These are phyloP conservation scores for Rhinopomastus cyanomelas DNA, from an alignment of 2,113 vertebrate species.

Conservation along the genomic window DNA sequence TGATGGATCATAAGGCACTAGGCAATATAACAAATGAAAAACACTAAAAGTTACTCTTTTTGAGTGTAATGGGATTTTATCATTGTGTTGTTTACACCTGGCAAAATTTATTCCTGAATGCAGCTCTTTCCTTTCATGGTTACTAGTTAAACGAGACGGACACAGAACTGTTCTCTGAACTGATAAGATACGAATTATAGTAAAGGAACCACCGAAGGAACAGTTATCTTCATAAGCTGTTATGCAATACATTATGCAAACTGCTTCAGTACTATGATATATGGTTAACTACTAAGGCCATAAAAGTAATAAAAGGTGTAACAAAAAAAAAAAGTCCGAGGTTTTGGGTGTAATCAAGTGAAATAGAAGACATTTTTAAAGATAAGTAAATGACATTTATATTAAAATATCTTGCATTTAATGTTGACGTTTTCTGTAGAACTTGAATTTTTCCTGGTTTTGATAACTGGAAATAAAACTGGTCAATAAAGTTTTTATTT, in stretches of 20 bases:
- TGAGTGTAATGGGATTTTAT: not conserved
- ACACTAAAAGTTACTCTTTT: not conserved
- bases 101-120: not conserved
- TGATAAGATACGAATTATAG: not conserved
- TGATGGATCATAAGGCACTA: not conserved
- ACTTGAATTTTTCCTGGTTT: not conserved
- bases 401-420: not conserved
- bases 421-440: not conserved
- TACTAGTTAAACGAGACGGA: not conserved
- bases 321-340: not conserved
- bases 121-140: not conserved
- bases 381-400: not conserved
- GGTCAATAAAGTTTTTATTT: not conserved
- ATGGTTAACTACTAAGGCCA: not conserved
- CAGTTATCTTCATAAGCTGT: not conserved
- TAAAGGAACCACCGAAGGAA: not conserved
- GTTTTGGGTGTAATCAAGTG: not conserved
- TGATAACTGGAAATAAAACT: not conserved
- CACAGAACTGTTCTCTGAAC: not conserved
- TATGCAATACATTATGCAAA: not conserved
- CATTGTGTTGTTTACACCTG: not conserved
- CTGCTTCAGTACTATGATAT: not conserved
- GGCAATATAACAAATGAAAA: not conserved
- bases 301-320: not conserved
- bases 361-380: not conserved